Evolutionary conservation across 2,113 vertebrate genomes (phyloP).

Genomic region (Centrocercus urophasianus): DNA sequence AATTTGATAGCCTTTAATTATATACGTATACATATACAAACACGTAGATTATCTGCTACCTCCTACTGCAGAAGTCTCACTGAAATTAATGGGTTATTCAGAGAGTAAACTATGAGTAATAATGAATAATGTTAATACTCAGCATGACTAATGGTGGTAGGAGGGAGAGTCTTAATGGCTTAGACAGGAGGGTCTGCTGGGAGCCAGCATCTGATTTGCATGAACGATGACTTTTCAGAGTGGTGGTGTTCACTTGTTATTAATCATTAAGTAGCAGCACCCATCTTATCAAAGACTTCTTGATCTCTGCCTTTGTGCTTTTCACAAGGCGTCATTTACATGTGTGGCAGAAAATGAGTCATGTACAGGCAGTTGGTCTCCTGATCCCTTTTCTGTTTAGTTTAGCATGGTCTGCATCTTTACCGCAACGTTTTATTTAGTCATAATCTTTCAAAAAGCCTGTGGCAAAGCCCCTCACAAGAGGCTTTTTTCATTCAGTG

Average conservation of each 20-base stretch:
- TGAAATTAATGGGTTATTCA: slow-evolving; percentile 63
- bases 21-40: neutral
- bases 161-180: slow-evolving; percentile 55
- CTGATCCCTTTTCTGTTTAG: slow-evolving; percentile 3
- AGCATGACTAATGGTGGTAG: slow-evolving; percentile 57
- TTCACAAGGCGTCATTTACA: neutral
- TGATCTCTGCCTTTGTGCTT: neutral
- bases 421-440: neutral
- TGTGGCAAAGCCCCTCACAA: neutral
- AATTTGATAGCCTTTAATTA: slow-evolving; percentile 58
- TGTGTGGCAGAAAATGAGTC: slow-evolving; percentile 23
- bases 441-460: slow-evolving; percentile 52
- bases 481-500: neutral
- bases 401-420: neutral
- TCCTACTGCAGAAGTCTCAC: slow-evolving; percentile 46
- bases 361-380: neutral
- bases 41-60: slow-evolving; percentile 45
- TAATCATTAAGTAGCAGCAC: neutral
- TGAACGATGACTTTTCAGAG: neutral
- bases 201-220: slow-evolving; percentile 1
- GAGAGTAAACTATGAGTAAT: slow-evolving; percentile 60
- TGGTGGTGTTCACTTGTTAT: neutral
- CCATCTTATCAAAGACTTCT: neutral
- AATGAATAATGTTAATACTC: slow-evolving; percentile 62
- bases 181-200: slow-evolving; percentile 40